Percentiles rank a stretch among this genome's conserved stretches.
phyloP scores from a whole-genome alignment of 2,888 invertebrate species.

The Eudasyphora cyanicolor region DNA sequence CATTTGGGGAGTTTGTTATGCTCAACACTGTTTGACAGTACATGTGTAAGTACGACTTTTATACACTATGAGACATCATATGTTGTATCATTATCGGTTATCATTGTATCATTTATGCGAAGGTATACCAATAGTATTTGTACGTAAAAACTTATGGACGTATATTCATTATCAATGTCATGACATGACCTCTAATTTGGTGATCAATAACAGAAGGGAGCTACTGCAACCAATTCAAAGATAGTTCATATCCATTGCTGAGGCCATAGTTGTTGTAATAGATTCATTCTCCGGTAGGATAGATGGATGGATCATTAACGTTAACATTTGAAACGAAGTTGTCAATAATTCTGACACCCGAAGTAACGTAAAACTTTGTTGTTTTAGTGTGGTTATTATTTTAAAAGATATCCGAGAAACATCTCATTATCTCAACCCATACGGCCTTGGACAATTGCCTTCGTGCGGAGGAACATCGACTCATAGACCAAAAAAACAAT shows the following conservation, averaged over 20 bases:
- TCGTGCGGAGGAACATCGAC: background rate
- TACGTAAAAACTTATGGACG: background rate
- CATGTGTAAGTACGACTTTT: too few species aligned
- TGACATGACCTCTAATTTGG: background rate
- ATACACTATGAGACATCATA: too few species aligned
- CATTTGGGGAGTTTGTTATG: too few species aligned
- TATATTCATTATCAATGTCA: constrained; percentile 6
- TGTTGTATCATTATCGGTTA: background rate
- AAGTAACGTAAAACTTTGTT: background rate
- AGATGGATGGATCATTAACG: background rate
- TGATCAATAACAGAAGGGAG: background rate
- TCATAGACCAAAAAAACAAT: constrained; percentile 32
- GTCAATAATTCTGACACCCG: background rate
- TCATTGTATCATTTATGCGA: too few species aligned
- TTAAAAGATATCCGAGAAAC: background rate
- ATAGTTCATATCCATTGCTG: background rate
- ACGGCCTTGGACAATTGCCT: constrained; percentile 42
- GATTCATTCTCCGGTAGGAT: background rate
- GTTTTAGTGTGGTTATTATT: background rate
- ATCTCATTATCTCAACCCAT: background rate
- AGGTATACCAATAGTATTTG: too few species aligned
- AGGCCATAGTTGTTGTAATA: background rate
- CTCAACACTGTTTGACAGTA: too few species aligned
- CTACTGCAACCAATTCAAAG: background rate
- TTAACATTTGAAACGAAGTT: constrained; percentile 3